These are phyloP conservation scores for Globia sparganii DNA, from an alignment of 2,888 invertebrate species.

Conservation along the genomic window DNA sequence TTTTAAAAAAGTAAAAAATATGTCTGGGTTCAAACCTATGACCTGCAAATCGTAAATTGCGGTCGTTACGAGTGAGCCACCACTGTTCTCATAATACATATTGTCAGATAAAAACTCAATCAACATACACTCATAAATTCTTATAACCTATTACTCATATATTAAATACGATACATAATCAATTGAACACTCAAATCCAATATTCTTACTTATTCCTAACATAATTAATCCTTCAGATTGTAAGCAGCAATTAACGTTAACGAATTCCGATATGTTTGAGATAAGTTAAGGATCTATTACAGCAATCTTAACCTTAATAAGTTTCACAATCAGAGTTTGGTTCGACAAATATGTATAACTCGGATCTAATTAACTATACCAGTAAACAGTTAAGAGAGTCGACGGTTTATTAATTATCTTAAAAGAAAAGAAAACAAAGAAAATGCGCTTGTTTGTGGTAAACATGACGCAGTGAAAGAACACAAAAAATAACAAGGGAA, in stretches of 20 bases:
- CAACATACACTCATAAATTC: background rate
- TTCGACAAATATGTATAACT: constrained; percentile 33
- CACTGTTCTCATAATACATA: background rate
- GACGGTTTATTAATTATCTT: background rate
- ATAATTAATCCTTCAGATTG: constrained; percentile 43
- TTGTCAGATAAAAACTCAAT: background rate
- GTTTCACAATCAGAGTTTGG: constrained; percentile 38
- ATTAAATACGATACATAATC: background rate
- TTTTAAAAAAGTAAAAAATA: too few species aligned
- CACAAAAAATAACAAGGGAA: background rate
- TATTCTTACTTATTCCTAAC: constrained; percentile 15
- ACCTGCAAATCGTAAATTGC: background rate
- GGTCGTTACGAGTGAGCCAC: too few species aligned
- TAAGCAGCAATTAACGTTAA: constrained; percentile 43
- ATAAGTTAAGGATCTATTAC: constrained; percentile 49
- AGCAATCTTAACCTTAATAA: constrained; percentile 35
- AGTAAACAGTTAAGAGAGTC: background rate
- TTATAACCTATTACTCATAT: background rate
- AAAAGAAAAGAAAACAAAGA: background rate
- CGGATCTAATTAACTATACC: constrained; percentile 17
- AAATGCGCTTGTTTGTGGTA: background rate
- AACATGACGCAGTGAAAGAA: background rate
- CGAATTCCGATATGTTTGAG: constrained; percentile 43
- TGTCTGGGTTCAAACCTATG: background rate
- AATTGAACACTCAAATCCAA: constrained; percentile 20